Percentiles rank a stretch among this genome's conserved stretches.
Evolutionary conservation across 37 sponge, comb jelly and placozoan genomes (phyloP).

Genomic region (Eunapius fragilis): DNA sequence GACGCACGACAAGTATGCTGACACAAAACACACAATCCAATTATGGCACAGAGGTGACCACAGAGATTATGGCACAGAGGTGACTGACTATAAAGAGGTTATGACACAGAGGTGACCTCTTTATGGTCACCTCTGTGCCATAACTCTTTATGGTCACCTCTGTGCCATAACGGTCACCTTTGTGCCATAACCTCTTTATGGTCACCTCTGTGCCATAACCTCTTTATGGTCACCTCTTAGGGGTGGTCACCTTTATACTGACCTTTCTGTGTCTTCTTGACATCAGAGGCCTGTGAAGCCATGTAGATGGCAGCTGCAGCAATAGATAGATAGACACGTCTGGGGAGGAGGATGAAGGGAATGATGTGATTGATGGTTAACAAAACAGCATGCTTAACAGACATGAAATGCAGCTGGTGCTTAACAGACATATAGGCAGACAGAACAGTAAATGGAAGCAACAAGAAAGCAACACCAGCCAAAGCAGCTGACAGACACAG

Average conservation of each 20-base stretch:
- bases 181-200: no score
- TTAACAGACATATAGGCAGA: not conserved
- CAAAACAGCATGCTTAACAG: no score
- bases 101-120: not conserved
- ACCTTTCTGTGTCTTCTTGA: constrained; percentile 93
- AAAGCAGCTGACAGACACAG: not conserved
- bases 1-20: not conserved
- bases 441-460: not conserved
- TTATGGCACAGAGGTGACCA: no score
- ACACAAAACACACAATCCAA: not conserved
- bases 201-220: no score
- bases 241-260: not conserved
- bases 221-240: not conserved
- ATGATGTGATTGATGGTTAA: no score
- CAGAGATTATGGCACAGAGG: no score
- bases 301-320: constrained; percentile 97
- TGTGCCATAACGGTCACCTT: no score
- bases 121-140: no score
- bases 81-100: not conserved
- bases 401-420: not conserved
- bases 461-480: not conserved
- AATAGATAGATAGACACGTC: constrained; percentile 85
- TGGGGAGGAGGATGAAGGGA: constrained; percentile 19
- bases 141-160: no score
- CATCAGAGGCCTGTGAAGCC: constrained; percentile 90